Evolutionary conservation across 2,113 vertebrate species (phyloP), one percentile per base, ranked within the genome.

Genomic region (Protobothrops flavoviridis): DNA sequence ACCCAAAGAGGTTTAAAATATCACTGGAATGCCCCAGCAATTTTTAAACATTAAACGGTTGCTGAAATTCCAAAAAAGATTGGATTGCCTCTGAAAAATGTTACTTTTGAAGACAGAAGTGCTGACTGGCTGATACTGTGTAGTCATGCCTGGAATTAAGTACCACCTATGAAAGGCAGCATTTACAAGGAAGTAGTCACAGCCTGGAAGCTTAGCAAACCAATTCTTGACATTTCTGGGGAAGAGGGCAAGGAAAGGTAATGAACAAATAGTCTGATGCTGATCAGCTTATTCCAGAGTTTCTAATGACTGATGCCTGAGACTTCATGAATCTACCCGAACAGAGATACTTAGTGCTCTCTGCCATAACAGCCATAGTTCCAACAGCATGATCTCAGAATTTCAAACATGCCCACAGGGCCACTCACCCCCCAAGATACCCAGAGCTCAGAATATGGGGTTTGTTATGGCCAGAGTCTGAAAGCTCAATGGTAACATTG

Each of bases 291-390:
- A 86, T 89, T 53, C 92, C 93, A 94, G 86, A 69, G 86, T 26
- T 93, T 50, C 45, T 86, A 69, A 94, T 0, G 1, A 23, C 91
- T 93, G 90, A 24, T 91, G 93, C 94, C 52, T 94, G 93, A 92
- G 94, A 94, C 92, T 94, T 95, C 93, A 96, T 96, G 96, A 94
- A 96, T 95, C 85, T 94, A 89, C 93, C 92, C 94, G 92, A 95
- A 93, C 39, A 93, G 56, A 93, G 90, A 48, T 93, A 69, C 56
- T 94, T 20, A 43, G 91, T 50, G 92, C 94, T 94, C 12, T 69
- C 29, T 69, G n/a, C n/a, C 64, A 69, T 33, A 69, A 33, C 13
- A 69, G 64, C 64, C 29, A 33, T 69, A 69, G 13, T 69, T 33
- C 64, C n/a, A 29, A 69, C 12, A 33, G n/a, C 64, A 17, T 69